These are phyloP conservation scores for Drosophila nasuta DNA, from an alignment of 1,140 invertebrate genomes.

Conservation along the genomic window DNA sequence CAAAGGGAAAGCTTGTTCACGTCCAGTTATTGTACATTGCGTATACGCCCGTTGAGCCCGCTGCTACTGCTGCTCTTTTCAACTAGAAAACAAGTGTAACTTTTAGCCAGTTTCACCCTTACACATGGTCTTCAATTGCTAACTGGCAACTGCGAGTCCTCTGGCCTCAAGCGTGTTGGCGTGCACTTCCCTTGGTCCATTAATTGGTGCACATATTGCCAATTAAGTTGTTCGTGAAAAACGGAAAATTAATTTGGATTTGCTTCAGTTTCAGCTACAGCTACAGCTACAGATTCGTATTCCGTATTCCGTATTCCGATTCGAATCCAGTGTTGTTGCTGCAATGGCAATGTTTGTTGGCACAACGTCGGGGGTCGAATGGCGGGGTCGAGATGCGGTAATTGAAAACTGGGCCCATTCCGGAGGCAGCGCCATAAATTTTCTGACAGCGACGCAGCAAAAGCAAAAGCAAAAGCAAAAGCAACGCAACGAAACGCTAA, in stretches of 20 bases:
- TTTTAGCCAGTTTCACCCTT: conserved; percentile 46
- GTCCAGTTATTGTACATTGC: conserved; percentile 53
- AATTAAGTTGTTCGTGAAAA: conserved; percentile 70
- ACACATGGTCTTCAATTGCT: neutral
- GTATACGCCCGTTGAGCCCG: conserved; percentile 64
- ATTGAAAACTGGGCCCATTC: conserved; percentile 66
- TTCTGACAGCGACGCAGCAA: conserved; percentile 51
- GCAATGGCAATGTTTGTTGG: neutral
- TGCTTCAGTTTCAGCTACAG: conserved; percentile 38
- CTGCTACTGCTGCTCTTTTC: conserved; percentile 23
- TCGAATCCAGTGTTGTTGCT: conserved; percentile 15
- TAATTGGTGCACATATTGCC: conserved; percentile 78
- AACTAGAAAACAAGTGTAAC: conserved; percentile 54
- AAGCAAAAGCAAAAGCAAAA: conserved; percentile 4
- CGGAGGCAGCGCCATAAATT: conserved; percentile 55
- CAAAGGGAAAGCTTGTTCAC: neutral
- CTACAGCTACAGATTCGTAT: conserved; percentile 26
- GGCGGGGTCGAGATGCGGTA: conserved; percentile 61
- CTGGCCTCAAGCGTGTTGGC: conserved; percentile 33
- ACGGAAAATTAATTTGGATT: conserved; percentile 80
- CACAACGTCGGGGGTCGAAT: conserved; percentile 22
- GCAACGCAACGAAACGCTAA: conserved; percentile 65
- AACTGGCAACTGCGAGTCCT: neutral
- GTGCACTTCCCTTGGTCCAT: conserved; percentile 46
- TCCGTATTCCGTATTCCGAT: conserved; percentile 18